Percentiles rank a stretch among this genome's conserved stretches.
Conservation (phyloP, 2,888 invertebrate species). For the Sphecodes monilicornis region DNA sequence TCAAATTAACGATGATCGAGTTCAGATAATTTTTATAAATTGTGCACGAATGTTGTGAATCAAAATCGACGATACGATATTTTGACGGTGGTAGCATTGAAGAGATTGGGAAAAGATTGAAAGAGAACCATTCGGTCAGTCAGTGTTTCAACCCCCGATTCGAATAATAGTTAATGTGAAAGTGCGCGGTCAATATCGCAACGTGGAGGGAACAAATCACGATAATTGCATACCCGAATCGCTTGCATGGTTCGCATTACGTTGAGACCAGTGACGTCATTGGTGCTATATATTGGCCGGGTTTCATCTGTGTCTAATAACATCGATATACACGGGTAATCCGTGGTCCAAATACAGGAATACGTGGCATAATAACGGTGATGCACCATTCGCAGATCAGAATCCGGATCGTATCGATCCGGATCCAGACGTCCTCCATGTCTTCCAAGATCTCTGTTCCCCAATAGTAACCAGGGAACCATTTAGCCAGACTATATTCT, state of each 20-base stretch:
- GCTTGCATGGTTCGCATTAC: not conserved
- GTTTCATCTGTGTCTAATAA: conserved; percentile 25
- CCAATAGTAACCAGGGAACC: not conserved
- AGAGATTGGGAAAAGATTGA: not conserved
- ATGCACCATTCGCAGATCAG: conserved; percentile 26
- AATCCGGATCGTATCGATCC: not conserved
- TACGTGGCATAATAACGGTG: conserved; percentile 14
- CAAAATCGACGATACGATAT: no score
- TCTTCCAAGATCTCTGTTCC: not conserved
- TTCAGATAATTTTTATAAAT: not conserved
- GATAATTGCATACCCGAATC: not conserved
- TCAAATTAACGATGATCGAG: no score
- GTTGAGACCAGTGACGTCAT: not conserved
- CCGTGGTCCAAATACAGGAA: conserved; percentile 17
- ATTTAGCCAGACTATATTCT: not conserved
- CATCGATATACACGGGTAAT: conserved; percentile 33
- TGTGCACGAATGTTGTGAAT: not conserved
- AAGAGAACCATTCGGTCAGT: not conserved
- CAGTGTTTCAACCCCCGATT: not conserved
- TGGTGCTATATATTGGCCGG: not conserved
- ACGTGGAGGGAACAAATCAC: not conserved
- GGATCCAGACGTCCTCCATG: not conserved
- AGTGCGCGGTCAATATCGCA: not conserved
- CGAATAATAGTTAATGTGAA: not conserved
- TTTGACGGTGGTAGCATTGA: no score